These are phyloP conservation scores for Eulemur rufifrons DNA, from an alignment of 2,113 vertebrate genomes.

Conservation along the genomic window DNA sequence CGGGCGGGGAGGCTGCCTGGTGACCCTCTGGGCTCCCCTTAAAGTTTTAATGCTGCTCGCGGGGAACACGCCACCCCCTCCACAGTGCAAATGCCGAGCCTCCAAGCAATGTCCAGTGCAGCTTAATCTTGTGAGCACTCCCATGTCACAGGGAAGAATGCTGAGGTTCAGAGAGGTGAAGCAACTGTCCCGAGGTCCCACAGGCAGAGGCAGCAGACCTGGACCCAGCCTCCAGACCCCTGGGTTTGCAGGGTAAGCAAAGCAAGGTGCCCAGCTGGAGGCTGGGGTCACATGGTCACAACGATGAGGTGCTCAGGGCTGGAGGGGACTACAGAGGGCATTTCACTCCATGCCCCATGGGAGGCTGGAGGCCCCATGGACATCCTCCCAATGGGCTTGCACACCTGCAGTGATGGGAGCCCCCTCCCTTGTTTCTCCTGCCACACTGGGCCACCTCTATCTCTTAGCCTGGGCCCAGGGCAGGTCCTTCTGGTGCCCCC, in stretches of 20 bases:
- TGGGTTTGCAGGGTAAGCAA: background rate
- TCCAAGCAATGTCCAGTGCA: accelerated
- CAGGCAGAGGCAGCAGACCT: background rate
- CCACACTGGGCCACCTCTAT: too few species aligned
- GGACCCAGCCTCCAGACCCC: background rate
- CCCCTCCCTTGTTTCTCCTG: background rate
- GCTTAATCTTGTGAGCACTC: too few species aligned
- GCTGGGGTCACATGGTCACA: background rate
- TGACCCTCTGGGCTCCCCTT: background rate
- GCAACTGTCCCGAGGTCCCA: background rate
- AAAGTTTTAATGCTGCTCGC: background rate
- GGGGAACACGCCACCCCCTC: background rate
- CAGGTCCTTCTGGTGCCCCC: background rate
- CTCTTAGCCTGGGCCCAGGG: background rate
- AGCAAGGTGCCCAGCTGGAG: background rate
- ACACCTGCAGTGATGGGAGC: accelerated
- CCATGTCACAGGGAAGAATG: too few species aligned
- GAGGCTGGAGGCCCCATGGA: accelerated
- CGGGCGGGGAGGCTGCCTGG: accelerated
- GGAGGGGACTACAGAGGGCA: background rate
- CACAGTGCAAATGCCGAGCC: accelerated
- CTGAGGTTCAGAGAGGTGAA: background rate
- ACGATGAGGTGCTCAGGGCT: background rate
- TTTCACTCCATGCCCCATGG: background rate
- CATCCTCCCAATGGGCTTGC: background rate